Evolutionary conservation across 2,113 vertebrate species (phyloP), one percentile per base, ranked within the genome.

Genomic region (Saimiri boliviensis): DNA sequence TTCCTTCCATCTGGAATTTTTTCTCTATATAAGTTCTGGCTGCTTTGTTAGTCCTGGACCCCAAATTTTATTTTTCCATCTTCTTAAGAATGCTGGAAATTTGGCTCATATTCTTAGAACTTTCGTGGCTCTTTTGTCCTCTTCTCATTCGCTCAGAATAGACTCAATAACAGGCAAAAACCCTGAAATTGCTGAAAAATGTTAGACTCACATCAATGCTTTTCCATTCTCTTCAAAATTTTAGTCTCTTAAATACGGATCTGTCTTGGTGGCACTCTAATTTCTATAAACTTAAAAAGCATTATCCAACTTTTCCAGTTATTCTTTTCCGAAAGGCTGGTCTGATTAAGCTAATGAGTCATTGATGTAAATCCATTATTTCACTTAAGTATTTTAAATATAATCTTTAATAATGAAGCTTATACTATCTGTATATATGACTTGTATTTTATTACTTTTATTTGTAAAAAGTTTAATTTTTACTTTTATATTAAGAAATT

Each of bases 351-450:
- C 9, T 47, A 68, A 74, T 76, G 47, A 47, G 8, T 40, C 54
- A 56, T 81, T 66, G 2, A 79, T 81, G 5, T 4, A 42, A 86
- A 13, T 85, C 11, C 23, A 70, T 90, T 95, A 82, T 86, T 80
- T 96, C 58, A 86, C 11, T 70, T 63, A 66, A 73, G 66, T 82
- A 93, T 71, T 82, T 95, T 91, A 76, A 45, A 52, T 45, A 76
- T 20, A 52, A 45, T 2, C 25, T 81, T 90, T 80, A 47, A 91
- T 71, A 93, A 84, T 45, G 11, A 45, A 60, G 14, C 52, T 82
- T 6, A 42, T 56, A 68, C 10, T 14, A 40, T 49, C 82, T 56
- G 3, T 80, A 47, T 40, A n/a, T 66, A n/a, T 83, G 21, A 32
- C 19, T 32, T 95, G 70, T 49, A 76, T 87, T 47, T 49, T 49